Base-by-base conservation (phyloP, 2,888 invertebrate species). In the Aphelenchoides bicaudatus region DNA sequence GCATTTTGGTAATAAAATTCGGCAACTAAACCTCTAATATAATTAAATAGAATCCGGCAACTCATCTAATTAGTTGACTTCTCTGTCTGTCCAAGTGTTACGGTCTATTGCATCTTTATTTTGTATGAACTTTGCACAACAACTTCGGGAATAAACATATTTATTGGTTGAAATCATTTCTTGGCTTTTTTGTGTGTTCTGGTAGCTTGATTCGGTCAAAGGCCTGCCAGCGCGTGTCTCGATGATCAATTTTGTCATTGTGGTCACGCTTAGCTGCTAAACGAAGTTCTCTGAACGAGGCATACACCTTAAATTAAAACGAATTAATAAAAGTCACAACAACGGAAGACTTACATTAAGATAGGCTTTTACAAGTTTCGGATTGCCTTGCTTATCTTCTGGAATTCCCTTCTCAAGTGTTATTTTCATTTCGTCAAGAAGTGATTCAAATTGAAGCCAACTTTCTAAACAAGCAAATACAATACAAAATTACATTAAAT, bases 251-350 rank as follows among this genome's bases (percentile, higher is more conserved):
- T 19, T 25, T 19, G 23, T 25, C 43, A 25, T 25, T 19, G 25
- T 43, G 43, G 23, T 43, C 43, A 19, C 21, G 6, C 25, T 43
- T 43, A 25, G 43, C 43, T 19, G 43, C 43, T 6, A 19, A 25
- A 19, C 43, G 43, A n/a, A 43, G 43, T 43, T 43, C 43, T 19
- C 43, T 19, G 43, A 43, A 43, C 10, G 43, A 21, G 10, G 43
- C 43, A 25, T 43, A 43, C 43, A 43, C 16, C 43, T 43, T 19
- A n/a, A n/a, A n/a, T n/a, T n/a, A n/a, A 43, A 43, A n/a, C 21
- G 6, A n/a, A 10, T 34, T 10, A 21, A 10, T 43, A 6, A 25
- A 43, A 25, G 6, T 6, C 21, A 43, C 21, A 43, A 19, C 43
- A 25, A 25, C 16, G 23, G 43, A 8, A 13, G 25, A 21, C 23